Evolutionary conservation across 1,140 invertebrate genomes (phyloP).

Genomic region (Antheraea pernyi): DNA sequence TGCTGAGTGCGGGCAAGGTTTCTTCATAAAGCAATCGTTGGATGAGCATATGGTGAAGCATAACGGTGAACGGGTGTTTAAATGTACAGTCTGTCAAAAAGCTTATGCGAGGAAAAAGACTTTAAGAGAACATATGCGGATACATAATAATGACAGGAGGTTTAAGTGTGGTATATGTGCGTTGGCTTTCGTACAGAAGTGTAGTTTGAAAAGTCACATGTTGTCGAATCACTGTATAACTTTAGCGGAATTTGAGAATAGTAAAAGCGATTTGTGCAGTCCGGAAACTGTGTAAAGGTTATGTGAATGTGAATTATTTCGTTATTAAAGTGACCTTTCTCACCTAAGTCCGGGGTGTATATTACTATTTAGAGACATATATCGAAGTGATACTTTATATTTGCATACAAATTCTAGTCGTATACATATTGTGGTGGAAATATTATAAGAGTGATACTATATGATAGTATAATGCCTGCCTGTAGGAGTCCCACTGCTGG

Average conservation of each 20-base stretch:
- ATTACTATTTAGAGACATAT: no score
- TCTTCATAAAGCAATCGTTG: constrained; percentile 59
- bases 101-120: constrained; percentile 78
- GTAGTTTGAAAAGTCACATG: constrained; percentile 65
- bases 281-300: not conserved
- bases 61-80: constrained; percentile 55
- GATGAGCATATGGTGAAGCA: constrained; percentile 67
- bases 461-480: no score
- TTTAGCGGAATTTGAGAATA: constrained; percentile 49
- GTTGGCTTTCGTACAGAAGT: constrained; percentile 65
- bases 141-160: constrained; percentile 66
- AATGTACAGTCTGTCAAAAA: constrained; percentile 71
- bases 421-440: no score
- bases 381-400: no score
- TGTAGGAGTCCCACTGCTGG: no score
- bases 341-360: no score
- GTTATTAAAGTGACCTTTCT: no score
- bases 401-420: no score
- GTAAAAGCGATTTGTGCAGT: constrained; percentile 8
- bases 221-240: constrained; percentile 60
- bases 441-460: no score
- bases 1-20: constrained; percentile 52
- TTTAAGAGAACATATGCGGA: constrained; percentile 75
- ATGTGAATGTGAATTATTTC: no score
- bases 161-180: constrained; percentile 70